Conservation (phyloP, 2,113 vertebrate genomes). For the Mus pahari region DNA sequence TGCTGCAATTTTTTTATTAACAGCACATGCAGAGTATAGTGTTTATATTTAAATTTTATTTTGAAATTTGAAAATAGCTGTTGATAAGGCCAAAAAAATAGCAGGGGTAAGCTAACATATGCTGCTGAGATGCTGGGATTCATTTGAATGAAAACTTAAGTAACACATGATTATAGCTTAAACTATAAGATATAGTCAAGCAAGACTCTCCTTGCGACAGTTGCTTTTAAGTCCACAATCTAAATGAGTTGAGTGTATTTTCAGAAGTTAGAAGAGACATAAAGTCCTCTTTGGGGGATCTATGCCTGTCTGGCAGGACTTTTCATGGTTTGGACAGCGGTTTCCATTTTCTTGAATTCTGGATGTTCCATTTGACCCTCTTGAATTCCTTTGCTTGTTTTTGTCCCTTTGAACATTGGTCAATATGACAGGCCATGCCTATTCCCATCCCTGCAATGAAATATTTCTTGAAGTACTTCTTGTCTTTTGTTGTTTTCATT, state of each 20-base stretch:
- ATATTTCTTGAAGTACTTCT: conserved; percentile 16
- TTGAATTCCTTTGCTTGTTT: conserved; percentile 15
- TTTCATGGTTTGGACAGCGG: neutral
- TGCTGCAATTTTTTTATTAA: neutral
- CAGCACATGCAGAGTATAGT: neutral
- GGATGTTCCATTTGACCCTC: neutral
- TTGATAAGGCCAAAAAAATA: neutral
- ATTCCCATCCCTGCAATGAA: neutral
- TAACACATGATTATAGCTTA: neutral
- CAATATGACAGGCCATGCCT: neutral
- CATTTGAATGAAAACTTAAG: conserved; percentile 7
- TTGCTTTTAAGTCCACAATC: neutral
- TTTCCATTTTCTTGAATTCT: neutral
- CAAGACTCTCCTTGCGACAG: neutral
- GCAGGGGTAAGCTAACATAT: neutral
- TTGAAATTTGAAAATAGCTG: neutral
- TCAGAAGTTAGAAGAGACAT: neutral
- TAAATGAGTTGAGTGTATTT: conserved; percentile 1
- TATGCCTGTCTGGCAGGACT: neutral
- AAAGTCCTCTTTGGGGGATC: neutral
- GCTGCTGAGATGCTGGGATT: neutral
- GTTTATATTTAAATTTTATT: neutral
- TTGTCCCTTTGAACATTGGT: neutral
- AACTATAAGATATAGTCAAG: neutral
- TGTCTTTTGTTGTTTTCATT: conserved; percentile 28